Evolutionary conservation across 2,888 invertebrate species (phyloP).

Genomic region (Diloba caeruleocephala): DNA sequence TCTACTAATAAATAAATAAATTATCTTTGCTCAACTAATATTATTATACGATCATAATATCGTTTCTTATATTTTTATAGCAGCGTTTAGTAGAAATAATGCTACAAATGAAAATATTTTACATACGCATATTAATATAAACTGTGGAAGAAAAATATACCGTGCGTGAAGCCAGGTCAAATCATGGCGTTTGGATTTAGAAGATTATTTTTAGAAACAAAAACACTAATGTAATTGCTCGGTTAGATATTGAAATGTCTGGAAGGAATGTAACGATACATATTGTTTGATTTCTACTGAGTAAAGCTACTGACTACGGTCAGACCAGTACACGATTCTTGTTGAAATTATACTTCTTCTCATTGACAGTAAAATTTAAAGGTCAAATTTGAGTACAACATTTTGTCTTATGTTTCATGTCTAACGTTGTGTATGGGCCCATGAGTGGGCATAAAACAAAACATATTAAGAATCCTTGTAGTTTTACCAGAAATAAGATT

Average conservation of each 20-base stretch:
- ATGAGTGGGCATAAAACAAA: too few relatives aligned
- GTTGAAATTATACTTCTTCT: too few relatives aligned
- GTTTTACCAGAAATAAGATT: too few relatives aligned
- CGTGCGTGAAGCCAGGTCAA: conserved; percentile 12
- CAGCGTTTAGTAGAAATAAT: conserved; percentile 24
- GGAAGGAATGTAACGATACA: background rate
- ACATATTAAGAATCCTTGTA: too few relatives aligned
- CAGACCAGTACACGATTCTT: conserved; percentile 18
- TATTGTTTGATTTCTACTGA: background rate
- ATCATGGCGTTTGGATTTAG: conserved; percentile 9
- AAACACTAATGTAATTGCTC: conserved; percentile 14
- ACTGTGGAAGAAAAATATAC: conserved; percentile 35
- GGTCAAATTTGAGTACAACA: too few relatives aligned
- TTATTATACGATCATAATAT: conserved; percentile 29
- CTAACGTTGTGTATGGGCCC: too few relatives aligned
- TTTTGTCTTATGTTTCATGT: too few relatives aligned
- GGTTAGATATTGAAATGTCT: conserved; percentile 4
- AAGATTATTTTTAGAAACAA: conserved; percentile 21
- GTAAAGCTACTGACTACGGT: background rate
- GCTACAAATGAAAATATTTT: conserved; percentile 18
- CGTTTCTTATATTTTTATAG: conserved; percentile 28
- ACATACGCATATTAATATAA: conserved; percentile 26
- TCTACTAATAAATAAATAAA: conserved; percentile 13
- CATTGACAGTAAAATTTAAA: too few relatives aligned
- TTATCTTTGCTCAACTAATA: conserved; percentile 20